These are phyloP conservation scores for Cebidichthys violaceus DNA, from an alignment of 2,113 vertebrate genomes.

Conservation along the genomic window DNA sequence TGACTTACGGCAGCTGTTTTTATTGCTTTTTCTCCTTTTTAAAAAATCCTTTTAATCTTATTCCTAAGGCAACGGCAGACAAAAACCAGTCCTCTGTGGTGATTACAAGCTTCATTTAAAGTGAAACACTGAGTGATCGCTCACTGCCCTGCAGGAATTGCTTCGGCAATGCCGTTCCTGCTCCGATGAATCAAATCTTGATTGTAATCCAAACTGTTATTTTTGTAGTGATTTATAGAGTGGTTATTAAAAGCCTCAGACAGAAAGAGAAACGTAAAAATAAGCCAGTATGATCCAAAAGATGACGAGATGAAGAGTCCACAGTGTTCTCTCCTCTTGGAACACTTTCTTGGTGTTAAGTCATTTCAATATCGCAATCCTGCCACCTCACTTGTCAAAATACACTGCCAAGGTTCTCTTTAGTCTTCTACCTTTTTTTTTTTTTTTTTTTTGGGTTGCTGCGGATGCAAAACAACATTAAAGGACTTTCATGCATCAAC, in stretches of 20 bases:
- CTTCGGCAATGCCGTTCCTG: background rate
- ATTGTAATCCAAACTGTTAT: constrained; percentile 16
- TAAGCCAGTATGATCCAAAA: background rate
- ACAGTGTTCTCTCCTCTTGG: background rate
- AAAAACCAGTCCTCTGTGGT: background rate
- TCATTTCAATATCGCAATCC: background rate
- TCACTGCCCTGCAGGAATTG: background rate
- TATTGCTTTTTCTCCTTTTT: background rate
- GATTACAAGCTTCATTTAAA: background rate
- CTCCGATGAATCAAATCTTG: constrained; percentile 2
- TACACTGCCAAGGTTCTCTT: background rate
- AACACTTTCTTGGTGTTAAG: constrained; percentile 15
- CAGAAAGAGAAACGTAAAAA: background rate
- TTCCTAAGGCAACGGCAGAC: background rate
- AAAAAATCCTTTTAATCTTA: background rate
- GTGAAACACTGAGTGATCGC: background rate
- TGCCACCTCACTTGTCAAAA: constrained; percentile 19
- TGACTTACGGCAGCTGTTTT: constrained; percentile 4
- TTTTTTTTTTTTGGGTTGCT: constrained; percentile 11
- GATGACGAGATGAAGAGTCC: background rate
- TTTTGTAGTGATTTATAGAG: background rate
- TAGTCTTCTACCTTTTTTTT: constrained; percentile 9
- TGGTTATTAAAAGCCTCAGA: background rate
- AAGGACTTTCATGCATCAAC: background rate
- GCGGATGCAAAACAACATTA: constrained; percentile 24